phyloP scores from a whole-genome alignment of 64 coral and sea anemone genomes.

The Actinia tenebrosa region DNA sequence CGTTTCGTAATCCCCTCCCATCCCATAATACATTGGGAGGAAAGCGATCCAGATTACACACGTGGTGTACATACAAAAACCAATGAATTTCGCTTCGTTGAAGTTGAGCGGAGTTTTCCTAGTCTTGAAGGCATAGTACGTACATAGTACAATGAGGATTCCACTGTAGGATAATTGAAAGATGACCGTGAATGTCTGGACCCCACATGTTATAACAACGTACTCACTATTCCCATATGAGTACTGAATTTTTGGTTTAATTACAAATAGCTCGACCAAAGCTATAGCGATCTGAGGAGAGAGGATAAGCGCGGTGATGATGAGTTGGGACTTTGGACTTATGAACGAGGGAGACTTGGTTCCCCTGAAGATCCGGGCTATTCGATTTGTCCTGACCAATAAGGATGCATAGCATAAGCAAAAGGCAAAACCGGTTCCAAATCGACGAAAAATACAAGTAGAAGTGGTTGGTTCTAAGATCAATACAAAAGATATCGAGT shows the following conservation, averaged over 20 bases:
- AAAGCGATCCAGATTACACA: constrained; percentile 88
- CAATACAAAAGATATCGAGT: constrained; percentile 52
- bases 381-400: constrained; percentile 87
- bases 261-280: constrained; percentile 41
- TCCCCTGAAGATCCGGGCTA: constrained; percentile 86
- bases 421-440: constrained; percentile 67
- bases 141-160: constrained; percentile 69
- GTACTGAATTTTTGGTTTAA: constrained; percentile 9
- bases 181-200: constrained; percentile 16
- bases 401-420: constrained; percentile 75
- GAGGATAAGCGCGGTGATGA: constrained; percentile 63
- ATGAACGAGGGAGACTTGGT: constrained; percentile 65
- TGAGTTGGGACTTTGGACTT: constrained; percentile 67
- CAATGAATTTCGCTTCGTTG: constrained; percentile 89
- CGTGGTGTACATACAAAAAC: constrained; percentile 85
- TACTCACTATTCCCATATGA: constrained; percentile 21
- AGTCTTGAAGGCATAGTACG: constrained; percentile 79
- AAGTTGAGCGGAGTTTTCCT: constrained; percentile 85
- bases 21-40: constrained; percentile 73
- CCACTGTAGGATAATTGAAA: constrained; percentile 63
- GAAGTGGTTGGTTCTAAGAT: constrained; percentile 21
- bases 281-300: constrained; percentile 53
- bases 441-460: constrained; percentile 61
- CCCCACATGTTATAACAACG: constrained; percentile 55
- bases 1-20: constrained; percentile 32